Conservation (phyloP, 2,797 vertebrate species). For the Cyclura pinguis region DNA sequence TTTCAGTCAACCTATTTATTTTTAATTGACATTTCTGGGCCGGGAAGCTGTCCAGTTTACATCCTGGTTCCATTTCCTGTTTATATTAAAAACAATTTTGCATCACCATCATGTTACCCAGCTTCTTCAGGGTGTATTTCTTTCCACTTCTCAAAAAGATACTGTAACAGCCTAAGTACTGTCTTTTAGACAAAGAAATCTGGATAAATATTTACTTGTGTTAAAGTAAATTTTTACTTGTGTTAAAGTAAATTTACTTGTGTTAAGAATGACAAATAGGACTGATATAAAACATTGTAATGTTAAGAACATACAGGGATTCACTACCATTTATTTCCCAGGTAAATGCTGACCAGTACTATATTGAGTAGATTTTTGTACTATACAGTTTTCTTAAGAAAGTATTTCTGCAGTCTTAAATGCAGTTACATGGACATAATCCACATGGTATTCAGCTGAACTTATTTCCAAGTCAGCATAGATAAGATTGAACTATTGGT, state of each 20-base stretch:
- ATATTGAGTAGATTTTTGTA: not conserved
- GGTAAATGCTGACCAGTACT: not conserved
- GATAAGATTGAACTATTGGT: not conserved
- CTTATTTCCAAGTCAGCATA: not conserved
- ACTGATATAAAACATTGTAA: not conserved
- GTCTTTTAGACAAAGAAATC: conserved; percentile 20
- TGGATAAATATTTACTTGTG: not conserved
- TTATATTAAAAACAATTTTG: conserved; percentile 17
- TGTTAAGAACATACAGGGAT: not conserved
- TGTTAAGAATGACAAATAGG: not conserved
- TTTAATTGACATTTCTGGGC: conserved; percentile 22
- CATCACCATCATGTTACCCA: not conserved
- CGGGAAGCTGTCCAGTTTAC: conserved; percentile 16
- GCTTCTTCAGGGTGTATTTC: conserved; percentile 10
- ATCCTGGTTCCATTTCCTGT: conserved; percentile 39
- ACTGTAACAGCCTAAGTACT: conserved; percentile 7
- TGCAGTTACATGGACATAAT: not conserved
- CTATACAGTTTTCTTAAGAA: not conserved
- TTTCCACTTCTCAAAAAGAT: not conserved
- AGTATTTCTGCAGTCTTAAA: not conserved
- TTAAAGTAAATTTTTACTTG: not conserved
- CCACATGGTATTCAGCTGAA: not conserved
- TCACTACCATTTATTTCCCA: not conserved
- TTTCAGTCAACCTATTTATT: not conserved
- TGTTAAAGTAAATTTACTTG: not conserved